Evolutionary conservation across 2,113 vertebrate species (phyloP).

Genomic region (Oreotrochilus melanogaster): DNA sequence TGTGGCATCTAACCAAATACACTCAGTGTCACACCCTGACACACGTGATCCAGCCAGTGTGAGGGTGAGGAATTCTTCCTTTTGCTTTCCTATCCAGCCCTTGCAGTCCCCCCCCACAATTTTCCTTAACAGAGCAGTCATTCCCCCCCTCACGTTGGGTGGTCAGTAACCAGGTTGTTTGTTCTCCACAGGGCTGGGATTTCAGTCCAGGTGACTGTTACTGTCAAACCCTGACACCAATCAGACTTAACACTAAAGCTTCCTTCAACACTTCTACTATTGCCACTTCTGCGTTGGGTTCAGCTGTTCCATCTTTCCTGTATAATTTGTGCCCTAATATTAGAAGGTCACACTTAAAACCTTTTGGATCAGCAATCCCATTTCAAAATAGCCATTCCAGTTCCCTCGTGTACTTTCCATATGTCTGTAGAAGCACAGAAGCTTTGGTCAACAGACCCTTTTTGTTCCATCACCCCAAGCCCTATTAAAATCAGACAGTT

Average conservation of each 20-base stretch:
- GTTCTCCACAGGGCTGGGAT: neutral
- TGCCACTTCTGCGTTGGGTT: neutral
- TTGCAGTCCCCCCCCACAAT: neutral
- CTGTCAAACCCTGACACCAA: neutral
- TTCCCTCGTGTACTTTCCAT: neutral
- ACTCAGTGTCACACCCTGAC: accelerated
- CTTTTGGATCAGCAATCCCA: neutral
- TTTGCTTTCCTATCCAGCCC: neutral
- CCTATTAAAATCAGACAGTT: neutral
- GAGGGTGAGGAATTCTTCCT: neutral
- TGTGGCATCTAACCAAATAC: neutral
- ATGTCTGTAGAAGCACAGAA: neutral
- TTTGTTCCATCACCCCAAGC: accelerated
- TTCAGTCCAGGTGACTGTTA: neutral
- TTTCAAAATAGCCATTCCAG: neutral
- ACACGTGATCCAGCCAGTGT: accelerated
- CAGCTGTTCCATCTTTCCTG: neutral
- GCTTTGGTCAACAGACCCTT: neutral
- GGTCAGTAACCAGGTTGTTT: neutral
- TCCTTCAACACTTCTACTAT: neutral
- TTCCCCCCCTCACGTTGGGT: neutral
- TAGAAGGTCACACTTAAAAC: neutral
- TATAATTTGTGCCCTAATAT: neutral
- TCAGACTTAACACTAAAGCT: neutral
- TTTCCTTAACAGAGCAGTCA: neutral